These are phyloP conservation scores for Catagonus wagneri DNA, from an alignment of 2,113 vertebrate species.

Conservation along the genomic window DNA sequence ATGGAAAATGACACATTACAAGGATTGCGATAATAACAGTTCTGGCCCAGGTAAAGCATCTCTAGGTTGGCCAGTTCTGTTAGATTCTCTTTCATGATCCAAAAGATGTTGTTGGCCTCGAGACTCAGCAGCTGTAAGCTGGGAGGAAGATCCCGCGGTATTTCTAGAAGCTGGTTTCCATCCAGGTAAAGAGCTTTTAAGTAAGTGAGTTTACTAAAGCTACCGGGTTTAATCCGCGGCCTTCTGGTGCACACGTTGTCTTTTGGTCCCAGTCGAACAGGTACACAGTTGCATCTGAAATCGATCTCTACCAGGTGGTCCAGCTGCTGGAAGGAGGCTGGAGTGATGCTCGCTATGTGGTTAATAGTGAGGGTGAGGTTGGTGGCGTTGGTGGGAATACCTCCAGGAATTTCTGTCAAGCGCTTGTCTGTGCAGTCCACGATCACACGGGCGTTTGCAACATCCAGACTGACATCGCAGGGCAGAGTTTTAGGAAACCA, in stretches of 20 bases:
- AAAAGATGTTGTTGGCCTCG: constrained; percentile 93
- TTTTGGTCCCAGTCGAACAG: constrained; percentile 92
- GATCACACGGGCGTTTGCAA: constrained; percentile 81
- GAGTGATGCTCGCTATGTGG: constrained; percentile 89
- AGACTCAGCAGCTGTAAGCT: constrained; percentile 92
- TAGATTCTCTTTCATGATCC: constrained; percentile 89
- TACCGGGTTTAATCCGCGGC: constrained; percentile 86
- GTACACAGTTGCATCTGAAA: constrained; percentile 97
- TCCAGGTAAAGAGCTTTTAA: constrained; percentile 94
- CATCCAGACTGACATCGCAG: constrained; percentile 89
- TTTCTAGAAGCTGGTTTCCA: constrained; percentile 92
- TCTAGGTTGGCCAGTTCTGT: constrained; percentile 90
- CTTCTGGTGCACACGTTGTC: constrained; percentile 86
- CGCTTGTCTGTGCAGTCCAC: constrained; percentile 94
- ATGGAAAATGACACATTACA: constrained; percentile 93
- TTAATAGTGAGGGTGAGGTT: constrained; percentile 97
- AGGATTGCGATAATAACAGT: constrained; percentile 97
- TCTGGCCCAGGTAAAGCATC: constrained; percentile 94
- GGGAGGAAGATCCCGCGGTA: constrained; percentile 92
- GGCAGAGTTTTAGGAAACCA: constrained; percentile 95
- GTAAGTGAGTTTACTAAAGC: constrained; percentile 88
- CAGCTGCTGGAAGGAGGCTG: constrained; percentile 89
- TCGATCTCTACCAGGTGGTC: constrained; percentile 93
- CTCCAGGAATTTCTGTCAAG: constrained; percentile 88
- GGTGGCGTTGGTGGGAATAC: constrained; percentile 92